Percentiles rank a stretch among this genome's conserved stretches.
phyloP scores from a whole-genome alignment of 2,797 vertebrate species.

The Columba guinea region DNA sequence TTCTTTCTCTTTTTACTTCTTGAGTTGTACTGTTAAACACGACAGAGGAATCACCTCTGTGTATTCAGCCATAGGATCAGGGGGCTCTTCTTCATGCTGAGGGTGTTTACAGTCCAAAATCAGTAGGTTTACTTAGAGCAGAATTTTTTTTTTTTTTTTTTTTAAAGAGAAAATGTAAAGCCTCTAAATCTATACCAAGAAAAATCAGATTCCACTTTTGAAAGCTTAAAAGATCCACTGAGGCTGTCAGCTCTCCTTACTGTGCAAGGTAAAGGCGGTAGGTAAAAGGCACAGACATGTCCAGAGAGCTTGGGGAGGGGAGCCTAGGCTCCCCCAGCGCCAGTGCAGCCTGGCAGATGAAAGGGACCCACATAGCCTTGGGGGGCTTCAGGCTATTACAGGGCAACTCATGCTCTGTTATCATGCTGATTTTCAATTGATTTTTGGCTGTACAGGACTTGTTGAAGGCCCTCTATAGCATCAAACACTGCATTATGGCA shows the following conservation, averaged over 20 bases:
- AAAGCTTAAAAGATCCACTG: conserved; percentile 31
- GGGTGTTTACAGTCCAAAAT: background rate
- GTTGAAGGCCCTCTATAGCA: conserved; percentile 74
- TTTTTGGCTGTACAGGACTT: conserved; percentile 76
- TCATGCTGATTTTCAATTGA: conserved; percentile 79
- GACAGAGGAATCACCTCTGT: background rate
- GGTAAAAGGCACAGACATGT: background rate
- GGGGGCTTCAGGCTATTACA: conserved; percentile 73
- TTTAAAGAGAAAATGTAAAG: background rate
- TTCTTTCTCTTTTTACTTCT: background rate
- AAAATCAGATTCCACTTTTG: conserved; percentile 30
- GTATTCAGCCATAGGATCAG: background rate
- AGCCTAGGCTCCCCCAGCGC: conserved; percentile 20
- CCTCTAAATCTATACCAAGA: background rate
- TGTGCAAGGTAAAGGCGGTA: conserved; percentile 5
- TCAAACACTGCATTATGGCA: conserved; percentile 65
- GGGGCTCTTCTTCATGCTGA: background rate
- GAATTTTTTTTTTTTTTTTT: background rate
- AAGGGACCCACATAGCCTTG: conserved; percentile 68
- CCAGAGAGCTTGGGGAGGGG: background rate
- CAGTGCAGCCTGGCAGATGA: conserved; percentile 57
- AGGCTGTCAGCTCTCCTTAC: conserved; percentile 38
- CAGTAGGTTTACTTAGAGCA: conserved; percentile 15
- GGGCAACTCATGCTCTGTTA: conserved; percentile 76
- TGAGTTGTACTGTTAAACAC: background rate